Base-by-base conservation (phyloP, 2,888 invertebrate species). In the Leptura quadrifasciata region DNA sequence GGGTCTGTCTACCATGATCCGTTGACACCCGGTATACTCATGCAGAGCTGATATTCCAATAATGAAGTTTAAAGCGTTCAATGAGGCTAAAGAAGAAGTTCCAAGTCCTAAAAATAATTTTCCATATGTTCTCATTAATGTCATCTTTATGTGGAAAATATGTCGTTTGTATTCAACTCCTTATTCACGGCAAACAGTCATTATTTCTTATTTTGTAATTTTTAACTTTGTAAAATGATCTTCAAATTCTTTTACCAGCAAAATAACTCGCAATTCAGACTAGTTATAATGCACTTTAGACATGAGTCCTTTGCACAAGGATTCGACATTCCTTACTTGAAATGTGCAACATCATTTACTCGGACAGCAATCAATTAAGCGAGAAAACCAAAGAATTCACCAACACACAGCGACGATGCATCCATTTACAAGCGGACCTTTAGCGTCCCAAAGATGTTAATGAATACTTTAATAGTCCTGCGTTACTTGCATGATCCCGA, bases 401-500 rank as follows among this genome's bases (percentile, higher is more conserved):
- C 57, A 20, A n/a, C n/a, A 10, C n/a, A 10, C 12, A 57, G 2
- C 21, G 57, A 20, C 20, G 20, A 12, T 21, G 21, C 18, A 57
- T 21, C 20, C 21, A 21, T 21, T 20, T 57, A 57, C 9, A 47
- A 57, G 21, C 57, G 9, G 21, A 18, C 57, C 20, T 10, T 20
- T 9, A 57, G 20, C 57, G 57, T 5, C n/a, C 17, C 24, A 15
- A 27, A 65, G 65, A 54, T 10, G 39, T 52, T 20, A 68, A 55
- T 31, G 68, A 57, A 27, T 31, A 27, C 57, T 35, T 27, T 54
- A 24, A 31, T 54, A 9, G 65, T 65, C 65, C 65, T 65, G 65
- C 65, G 65, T 52, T 52, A 31, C 63, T 63, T 20, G 17, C 35
- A 63, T 18, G 39, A n/a, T 63, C 63, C 65, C 65, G 8, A 21